Conservation (phyloP, 2,888 invertebrate genomes). For the Esperia sulphurella region DNA sequence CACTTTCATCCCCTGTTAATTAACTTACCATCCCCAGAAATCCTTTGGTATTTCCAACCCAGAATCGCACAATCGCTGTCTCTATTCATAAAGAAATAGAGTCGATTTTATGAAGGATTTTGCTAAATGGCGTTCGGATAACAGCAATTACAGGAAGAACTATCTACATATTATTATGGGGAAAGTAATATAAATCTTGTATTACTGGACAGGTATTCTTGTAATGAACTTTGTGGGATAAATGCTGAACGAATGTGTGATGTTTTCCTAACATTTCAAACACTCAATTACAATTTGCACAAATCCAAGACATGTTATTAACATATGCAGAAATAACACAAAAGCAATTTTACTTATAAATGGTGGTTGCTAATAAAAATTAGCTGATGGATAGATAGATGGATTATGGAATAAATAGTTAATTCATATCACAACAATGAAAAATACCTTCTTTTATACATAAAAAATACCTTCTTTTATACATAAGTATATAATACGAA, state of each 20-base stretch:
- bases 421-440: no score
- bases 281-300: no score
- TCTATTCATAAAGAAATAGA: constrained; percentile 4
- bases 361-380: no score
- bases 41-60: constrained; percentile 11
- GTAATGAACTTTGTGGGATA: not conserved
- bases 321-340: no score
- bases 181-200: constrained; percentile 5
- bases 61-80: constrained; percentile 1
- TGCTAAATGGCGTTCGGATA: constrained; percentile 4
- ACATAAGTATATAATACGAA: no score
- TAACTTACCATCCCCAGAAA: constrained; percentile 19
- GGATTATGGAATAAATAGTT: no score
- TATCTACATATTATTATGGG: constrained; percentile 13
- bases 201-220: constrained; percentile 2
- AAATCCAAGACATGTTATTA: no score
- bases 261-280: no score
- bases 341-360: no score
- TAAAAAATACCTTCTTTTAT: no score
- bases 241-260: not conserved
- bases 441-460: no score
- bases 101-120: not conserved
- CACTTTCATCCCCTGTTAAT: constrained; percentile 19
- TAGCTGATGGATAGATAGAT: no score
- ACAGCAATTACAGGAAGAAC: constrained; percentile 13